Evolutionary conservation across 1,140 invertebrate species (phyloP), one percentile per base, ranked within the genome.

Genomic region (Zaprionus vittiger): DNA sequence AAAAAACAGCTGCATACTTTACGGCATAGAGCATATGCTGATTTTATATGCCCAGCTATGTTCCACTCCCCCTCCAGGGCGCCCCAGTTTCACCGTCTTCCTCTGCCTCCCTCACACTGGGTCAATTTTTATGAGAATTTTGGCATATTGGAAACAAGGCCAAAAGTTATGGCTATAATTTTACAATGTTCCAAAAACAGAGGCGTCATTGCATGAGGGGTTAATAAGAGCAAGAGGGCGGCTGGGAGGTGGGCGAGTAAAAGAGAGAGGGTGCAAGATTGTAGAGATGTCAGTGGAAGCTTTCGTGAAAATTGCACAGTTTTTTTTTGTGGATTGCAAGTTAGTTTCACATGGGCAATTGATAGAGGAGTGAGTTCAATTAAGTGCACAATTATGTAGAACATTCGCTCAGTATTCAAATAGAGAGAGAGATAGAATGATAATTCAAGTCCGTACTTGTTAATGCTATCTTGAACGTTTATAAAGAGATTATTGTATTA

Each of bases 81-180:
- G 65, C 38, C 60, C 38, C 17, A 49, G 66, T 68, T 60, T 61
- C n/a, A 49, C 26, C 28, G 6, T 7, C 7, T 31, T 31, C 24
- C 56, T 34, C 38, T 54, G 70, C 57, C 74, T 83, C 78, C 81
- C 84, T 41, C 38, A 72, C 75, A 79, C 69, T 81, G 72, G 85
- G 72, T 90, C 85, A 89, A 89, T 89, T 89, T 87, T 89, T 89
- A 89, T 89, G 85, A 90, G 84, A 81, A 79, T 89, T 89, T 89
- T 81, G 84, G 81, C 83, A 81, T 87, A 87, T 87, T 89, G 85
- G 75, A 87, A 87, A 87, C 82, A 87, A 83, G 84, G 78, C 78
- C 85, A 84, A 84, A 89, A 89, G 81, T 89, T 89, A 89, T 89
- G 81, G 81, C 71, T 76, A 89, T 84, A 89, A 83, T 89, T 89